These are phyloP conservation scores for Puntigrus tetrazona DNA, from an alignment of 2,113 vertebrate species.

Conservation along the genomic window DNA sequence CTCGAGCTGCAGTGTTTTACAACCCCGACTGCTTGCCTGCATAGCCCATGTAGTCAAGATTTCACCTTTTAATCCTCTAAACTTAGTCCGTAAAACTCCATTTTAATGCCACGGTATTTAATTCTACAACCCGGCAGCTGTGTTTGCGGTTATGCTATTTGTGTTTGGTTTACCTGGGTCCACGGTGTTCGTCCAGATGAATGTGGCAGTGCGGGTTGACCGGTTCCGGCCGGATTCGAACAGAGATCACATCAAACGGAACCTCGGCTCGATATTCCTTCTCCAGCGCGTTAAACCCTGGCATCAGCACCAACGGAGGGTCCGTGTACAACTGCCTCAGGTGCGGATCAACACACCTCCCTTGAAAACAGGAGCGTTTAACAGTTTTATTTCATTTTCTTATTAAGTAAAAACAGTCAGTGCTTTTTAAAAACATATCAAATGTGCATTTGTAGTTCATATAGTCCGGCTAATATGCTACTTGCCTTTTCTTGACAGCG, in stretches of 20 bases:
- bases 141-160: background rate
- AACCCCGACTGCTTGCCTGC: background rate
- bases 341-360: slow-evolving; percentile 78
- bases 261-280: slow-evolving; percentile 89
- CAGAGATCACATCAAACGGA: slow-evolving; percentile 85
- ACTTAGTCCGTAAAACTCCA: background rate
- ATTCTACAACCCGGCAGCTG: background rate
- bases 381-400: background rate
- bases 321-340: slow-evolving; percentile 86
- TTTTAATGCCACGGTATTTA: background rate
- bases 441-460: background rate
- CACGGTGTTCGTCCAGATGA: slow-evolving; percentile 82
- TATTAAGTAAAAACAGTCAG: background rate
- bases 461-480: background rate
- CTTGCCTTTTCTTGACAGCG: slow-evolving; percentile 8
- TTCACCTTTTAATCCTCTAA: background rate
- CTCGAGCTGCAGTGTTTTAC: slow-evolving; percentile 8
- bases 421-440: background rate
- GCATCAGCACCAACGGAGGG: slow-evolving; percentile 83
- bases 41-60: background rate
- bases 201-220: slow-evolving; percentile 76
- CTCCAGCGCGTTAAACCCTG: slow-evolving; percentile 83
- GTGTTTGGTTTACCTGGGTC: slow-evolving; percentile 81
- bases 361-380: slow-evolving; percentile 56
- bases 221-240: slow-evolving; percentile 82